Evolutionary conservation across 2,888 invertebrate genomes (phyloP).

Genomic region (Artemia sinica): DNA sequence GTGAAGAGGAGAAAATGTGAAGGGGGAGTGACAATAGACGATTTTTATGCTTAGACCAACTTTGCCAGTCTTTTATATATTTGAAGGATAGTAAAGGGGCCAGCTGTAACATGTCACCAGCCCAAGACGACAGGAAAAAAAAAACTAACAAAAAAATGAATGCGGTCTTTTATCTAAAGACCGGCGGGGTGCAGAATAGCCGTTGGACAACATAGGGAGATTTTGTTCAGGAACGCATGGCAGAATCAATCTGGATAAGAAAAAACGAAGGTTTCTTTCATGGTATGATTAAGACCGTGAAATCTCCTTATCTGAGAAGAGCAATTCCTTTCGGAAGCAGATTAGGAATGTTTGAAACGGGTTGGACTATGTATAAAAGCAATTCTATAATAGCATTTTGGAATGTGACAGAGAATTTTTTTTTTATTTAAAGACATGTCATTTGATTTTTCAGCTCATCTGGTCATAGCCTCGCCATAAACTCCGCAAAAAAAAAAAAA

Average conservation of each 20-base stretch:
- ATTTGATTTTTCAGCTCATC: no score
- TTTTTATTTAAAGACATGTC: no score
- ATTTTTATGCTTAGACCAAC: no score
- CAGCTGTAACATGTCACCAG: constrained; percentile 11
- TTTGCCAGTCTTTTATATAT: no score
- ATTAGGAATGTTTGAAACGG: constrained; percentile 1
- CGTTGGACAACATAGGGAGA: constrained; percentile 15
- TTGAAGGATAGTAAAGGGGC: background rate
- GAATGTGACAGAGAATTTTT: no score
- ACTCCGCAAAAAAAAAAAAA: no score
- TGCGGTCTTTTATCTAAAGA: constrained; percentile 14
- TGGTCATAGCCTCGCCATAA: no score
- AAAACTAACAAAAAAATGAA: constrained; percentile 13
- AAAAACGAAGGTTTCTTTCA: constrained; percentile 13
- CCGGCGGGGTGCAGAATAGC: constrained; percentile 14
- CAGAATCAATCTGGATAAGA: constrained; percentile 11
- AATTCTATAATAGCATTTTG: no score
- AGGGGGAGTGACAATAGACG: no score
- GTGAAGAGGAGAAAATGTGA: no score
- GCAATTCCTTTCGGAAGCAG: background rate
- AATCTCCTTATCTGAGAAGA: constrained; percentile 4
- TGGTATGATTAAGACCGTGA: constrained; percentile 11
- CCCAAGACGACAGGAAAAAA: background rate
- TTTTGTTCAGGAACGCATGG: constrained; percentile 15
- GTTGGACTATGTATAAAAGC: no score